Evolutionary conservation across 2,888 invertebrate species (phyloP).

Genomic region (Ptychoptera contaminata): DNA sequence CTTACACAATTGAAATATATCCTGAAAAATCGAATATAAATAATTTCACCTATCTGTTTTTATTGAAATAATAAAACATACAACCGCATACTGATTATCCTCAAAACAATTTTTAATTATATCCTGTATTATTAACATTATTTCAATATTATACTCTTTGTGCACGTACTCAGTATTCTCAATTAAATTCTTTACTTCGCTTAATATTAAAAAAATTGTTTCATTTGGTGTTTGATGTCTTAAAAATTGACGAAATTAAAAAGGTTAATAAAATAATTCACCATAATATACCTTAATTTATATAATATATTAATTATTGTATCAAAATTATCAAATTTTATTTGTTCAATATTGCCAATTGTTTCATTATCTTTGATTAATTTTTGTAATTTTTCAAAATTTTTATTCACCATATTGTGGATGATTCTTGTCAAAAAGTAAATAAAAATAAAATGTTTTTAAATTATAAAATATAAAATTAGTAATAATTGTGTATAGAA

Average conservation of each 20-base stretch:
- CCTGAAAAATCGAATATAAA: no score
- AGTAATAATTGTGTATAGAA: not conserved
- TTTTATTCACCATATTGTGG: not conserved
- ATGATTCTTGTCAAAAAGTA: not conserved
- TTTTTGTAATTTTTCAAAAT: not conserved
- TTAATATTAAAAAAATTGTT: not conserved
- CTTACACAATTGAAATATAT: no score
- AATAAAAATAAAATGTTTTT: no score
- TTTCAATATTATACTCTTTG: not conserved
- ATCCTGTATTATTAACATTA: slow-evolving; percentile 3
- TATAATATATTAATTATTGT: no score
- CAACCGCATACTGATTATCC: slow-evolving; percentile 3
- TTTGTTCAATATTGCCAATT: not conserved
- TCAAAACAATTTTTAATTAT: slow-evolving; percentile 5
- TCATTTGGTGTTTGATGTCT: slow-evolving; percentile 2
- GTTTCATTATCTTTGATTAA: not conserved
- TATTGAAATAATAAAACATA: not conserved
- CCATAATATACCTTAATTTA: no score
- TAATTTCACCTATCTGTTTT: no score
- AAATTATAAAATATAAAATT: not conserved
- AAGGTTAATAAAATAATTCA: no score
- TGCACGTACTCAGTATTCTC: not conserved
- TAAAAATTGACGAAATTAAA: no score
- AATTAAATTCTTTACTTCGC: slow-evolving; percentile 1
- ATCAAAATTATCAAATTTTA: not conserved